Evolutionary conservation across 2,888 invertebrate species (phyloP), one percentile per base, ranked within the genome.

Genomic region (Dusona sp.): DNA sequence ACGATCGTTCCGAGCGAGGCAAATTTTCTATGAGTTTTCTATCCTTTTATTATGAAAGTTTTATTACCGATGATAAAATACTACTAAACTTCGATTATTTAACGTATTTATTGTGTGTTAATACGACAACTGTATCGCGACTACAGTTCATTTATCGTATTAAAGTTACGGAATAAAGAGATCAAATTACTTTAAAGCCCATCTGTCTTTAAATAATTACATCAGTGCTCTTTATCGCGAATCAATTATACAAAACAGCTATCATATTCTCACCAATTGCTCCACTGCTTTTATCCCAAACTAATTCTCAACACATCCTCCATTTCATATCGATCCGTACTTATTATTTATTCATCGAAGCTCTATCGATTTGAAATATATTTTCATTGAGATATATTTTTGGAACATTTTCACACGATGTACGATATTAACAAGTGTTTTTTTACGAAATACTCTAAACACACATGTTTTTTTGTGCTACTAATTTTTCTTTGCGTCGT

Each of bases 91-190:
- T 67, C 0, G 11, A 67, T 67, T 38, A 67, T 67, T 38, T 9
- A 67, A 67, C 38, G 19, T 67, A 36, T 38, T 67, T 67, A 67
- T 67, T 67, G 38, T 67, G 65, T 38, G 36, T 38, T 67, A n/a
- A 38, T 22, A 4, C 11, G 29, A 61, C 11, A 38, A 67, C n/a
- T 38, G 38, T 38, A 67, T 67, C 65, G n/a, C 65, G n/a, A 36
- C 29, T 29, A 29, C 61, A 1, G 29, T 29, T 29, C 61, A 16
- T 13, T n/a, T 16, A 19, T 65, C 64, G 64, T n/a, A 65, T 36
- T 9, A 65, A 67, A 67, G 38, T 67, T n/a, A 38, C 9, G n/a
- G n/a, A 67, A 36, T n/a, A n/a, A 29, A 13, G 1, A 61, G 1
- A 61, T 29, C 61, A 6, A 61, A 29, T 61, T 4, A 1, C 0